These are phyloP conservation scores for Lochmaea capreae DNA, from an alignment of 2,888 invertebrate genomes.

Conservation along the genomic window DNA sequence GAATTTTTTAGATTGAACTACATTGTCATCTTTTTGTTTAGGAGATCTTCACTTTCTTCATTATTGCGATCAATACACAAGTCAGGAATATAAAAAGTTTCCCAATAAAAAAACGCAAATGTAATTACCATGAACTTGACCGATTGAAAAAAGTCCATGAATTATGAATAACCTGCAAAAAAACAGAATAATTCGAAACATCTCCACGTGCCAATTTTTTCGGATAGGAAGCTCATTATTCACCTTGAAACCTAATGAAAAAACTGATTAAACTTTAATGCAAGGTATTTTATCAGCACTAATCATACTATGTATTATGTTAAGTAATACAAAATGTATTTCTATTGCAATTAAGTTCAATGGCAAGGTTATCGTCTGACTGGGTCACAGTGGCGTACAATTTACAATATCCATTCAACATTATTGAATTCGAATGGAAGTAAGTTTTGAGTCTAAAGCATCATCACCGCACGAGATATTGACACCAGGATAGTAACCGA, in stretches of 20 bases:
- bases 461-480: neutral
- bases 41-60: too few relatives aligned
- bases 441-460: neutral
- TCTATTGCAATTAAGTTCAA: constrained; percentile 8
- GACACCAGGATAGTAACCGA: neutral
- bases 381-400: neutral
- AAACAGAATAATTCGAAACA: too few relatives aligned
- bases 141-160: too few relatives aligned
- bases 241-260: neutral
- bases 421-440: neutral
- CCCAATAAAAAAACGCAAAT: too few relatives aligned
- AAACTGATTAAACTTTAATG: neutral
- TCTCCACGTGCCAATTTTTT: too few relatives aligned
- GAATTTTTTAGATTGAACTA: too few relatives aligned
- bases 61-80: too few relatives aligned
- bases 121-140: too few relatives aligned
- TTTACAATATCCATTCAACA: neutral
- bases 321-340: neutral
- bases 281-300: neutral
- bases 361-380: constrained; percentile 3
- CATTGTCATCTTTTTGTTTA: too few relatives aligned
- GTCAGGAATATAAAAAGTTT: too few relatives aligned
- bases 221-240: too few relatives aligned
- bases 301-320: constrained; percentile 5
- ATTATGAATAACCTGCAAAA: too few relatives aligned